These are phyloP conservation scores for Labia minor DNA, from an alignment of 2,888 invertebrate species.

Conservation along the genomic window DNA sequence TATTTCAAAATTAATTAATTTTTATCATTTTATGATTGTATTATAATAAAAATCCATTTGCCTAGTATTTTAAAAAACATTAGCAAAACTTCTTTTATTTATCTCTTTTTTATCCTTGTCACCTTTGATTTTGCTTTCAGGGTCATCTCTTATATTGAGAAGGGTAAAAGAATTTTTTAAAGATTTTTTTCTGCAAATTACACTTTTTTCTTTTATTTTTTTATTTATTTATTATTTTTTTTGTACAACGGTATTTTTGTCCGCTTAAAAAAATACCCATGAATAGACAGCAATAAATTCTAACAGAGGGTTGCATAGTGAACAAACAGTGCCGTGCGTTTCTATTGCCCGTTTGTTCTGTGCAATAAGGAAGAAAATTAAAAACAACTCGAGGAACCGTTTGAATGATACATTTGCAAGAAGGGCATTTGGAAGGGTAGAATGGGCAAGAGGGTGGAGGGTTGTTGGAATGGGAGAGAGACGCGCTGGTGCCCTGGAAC, in stretches of 20 bases:
- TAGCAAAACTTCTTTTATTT: background rate
- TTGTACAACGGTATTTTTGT: background rate
- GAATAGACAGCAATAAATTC: constrained; percentile 3
- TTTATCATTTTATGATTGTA: no score
- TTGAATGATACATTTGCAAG: background rate
- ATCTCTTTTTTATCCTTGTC: background rate
- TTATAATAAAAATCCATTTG: no score
- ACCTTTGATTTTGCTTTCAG: background rate
- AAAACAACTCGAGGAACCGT: background rate
- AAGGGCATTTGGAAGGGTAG: background rate
- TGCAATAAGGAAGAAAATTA: constrained; percentile 7
- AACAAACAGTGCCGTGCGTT: background rate
- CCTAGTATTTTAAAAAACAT: no score
- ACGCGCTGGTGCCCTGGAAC: no score
- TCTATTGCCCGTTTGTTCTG: constrained; percentile 4
- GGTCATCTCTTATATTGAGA: background rate
- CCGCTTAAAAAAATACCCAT: background rate
- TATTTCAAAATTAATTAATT: no score
- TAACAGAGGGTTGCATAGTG: background rate
- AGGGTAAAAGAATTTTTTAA: background rate
- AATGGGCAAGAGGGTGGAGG: background rate
- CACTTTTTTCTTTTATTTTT: background rate
- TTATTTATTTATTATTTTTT: no score
- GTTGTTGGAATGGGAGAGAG: no score
- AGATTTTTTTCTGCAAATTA: background rate